Evolutionary conservation across 2,888 invertebrate species (phyloP), one percentile per base, ranked within the genome.

Genomic region (Epinotia nisella): DNA sequence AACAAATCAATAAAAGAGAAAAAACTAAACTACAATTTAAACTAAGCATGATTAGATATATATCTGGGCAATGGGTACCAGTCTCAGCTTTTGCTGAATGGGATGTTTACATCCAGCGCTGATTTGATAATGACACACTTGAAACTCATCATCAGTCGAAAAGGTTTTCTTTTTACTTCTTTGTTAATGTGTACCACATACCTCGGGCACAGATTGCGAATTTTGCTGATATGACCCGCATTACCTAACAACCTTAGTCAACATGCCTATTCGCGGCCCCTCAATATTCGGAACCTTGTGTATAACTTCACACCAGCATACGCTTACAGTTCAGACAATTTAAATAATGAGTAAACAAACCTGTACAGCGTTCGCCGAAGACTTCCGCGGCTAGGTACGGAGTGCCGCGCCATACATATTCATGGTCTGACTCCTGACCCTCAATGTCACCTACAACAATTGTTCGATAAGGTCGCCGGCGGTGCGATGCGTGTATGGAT

Each of bases 371-470:
- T 41, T 13, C 0, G 17, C 5, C 13, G 19, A 21, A 45, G 45
- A n/a, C 61, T 61, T 61, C 61, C 61, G 61, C 45, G 24, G 45
- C 7, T 24, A 61, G 45, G 45, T 41, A 45, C 10, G n/a, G 21
- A 7, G 45, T 9, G 21, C 21, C 15, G 15, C 3, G 29, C 62
- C 62, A 64, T 64, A 11, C 62, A 64, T 64, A 64, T 64, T 58
- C 55, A 67, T 67, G 62, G 19, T 17, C 49, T 39, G 56, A 58
- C 55, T 67, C 21, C 66, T 67, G 55, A 17, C 51, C 61, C 49
- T 62, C n/a, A 45, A 62, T 64, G 49, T 41, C 51, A 58, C 58
- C 58, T 29, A 58, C 58, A 58, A 49, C 62, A n/a, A 45, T n/a
- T 19, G 29, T 51, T 64, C 49, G 10, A 64, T 51, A 51, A 49